A percentile compares a stretch with the other conserved stretches of the same genome.
Evolutionary conservation across 2,888 invertebrate genomes (phyloP).

Genomic region (Gisinianus flammeolus): DNA sequence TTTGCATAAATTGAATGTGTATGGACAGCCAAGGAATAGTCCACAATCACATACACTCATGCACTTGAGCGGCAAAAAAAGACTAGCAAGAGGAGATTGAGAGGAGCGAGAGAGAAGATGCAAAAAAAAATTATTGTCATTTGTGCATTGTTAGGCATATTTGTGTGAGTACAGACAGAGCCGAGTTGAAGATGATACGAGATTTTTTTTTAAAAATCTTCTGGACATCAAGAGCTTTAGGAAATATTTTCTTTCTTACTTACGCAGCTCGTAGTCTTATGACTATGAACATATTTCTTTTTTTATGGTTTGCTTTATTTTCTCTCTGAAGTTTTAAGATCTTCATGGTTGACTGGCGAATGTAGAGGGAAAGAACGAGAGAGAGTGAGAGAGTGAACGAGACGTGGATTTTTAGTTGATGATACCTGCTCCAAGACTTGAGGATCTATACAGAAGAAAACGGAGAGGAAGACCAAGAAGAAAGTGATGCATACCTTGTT

Average conservation of each 20-base stretch:
- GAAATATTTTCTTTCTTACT: not conserved
- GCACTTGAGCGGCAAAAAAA: slow-evolving; percentile 4
- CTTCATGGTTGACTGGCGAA: not conserved
- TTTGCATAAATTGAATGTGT: slow-evolving; percentile 52
- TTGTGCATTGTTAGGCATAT: slow-evolving; percentile 15
- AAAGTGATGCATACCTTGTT: slow-evolving; percentile 1
- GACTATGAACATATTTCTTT: not conserved
- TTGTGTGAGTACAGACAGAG: not conserved
- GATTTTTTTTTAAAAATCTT: not conserved
- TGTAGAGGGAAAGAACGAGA: not conserved
- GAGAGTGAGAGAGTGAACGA: not conserved
- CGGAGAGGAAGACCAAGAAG: not conserved
- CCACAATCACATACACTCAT: not conserved
- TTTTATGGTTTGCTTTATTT: not conserved
- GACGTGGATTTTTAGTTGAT: no score
- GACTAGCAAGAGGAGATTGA: not conserved
- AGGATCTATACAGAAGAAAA: not conserved
- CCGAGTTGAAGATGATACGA: not conserved
- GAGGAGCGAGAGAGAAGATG: not conserved
- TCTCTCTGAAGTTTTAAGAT: not conserved
- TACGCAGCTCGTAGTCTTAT: not conserved
- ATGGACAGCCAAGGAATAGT: slow-evolving; percentile 20
- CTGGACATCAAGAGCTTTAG: not conserved
- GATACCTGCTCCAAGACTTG: not conserved
- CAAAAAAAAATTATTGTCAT: slow-evolving; percentile 31